A percentile compares a stretch with the other conserved stretches of the same genome.
Evolutionary conservation across 2,888 invertebrate genomes (phyloP).

Genomic region (Adineta ricciae): DNA sequence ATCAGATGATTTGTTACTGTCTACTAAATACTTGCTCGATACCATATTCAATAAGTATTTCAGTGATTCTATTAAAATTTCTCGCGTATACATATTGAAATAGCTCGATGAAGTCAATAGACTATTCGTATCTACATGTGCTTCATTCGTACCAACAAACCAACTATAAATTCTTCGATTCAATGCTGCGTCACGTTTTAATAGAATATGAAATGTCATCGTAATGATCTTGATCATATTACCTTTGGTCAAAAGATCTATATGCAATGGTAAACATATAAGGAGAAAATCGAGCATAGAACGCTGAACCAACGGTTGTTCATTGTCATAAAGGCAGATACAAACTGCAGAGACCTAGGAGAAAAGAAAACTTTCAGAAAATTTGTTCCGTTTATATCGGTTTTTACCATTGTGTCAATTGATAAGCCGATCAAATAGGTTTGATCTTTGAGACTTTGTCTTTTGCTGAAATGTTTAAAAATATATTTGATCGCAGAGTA

Average conservation of each 20-base stretch:
- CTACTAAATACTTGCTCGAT: not conserved
- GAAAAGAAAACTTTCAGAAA: too few relatives aligned
- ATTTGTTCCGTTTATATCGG: too few relatives aligned
- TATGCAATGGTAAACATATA: slow-evolving; percentile 72
- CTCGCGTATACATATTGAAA: not conserved
- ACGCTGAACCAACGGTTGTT: slow-evolving; percentile 70
- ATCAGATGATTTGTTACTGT: not conserved
- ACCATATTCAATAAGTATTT: not conserved
- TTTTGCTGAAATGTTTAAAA: slow-evolving; percentile 67
- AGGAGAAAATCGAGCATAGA: slow-evolving; percentile 71
- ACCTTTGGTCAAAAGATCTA: slow-evolving; percentile 57
- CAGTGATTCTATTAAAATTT: not conserved
- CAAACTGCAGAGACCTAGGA: slow-evolving; percentile 57
- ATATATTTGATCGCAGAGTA: slow-evolving; percentile 71
- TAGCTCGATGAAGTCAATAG: not conserved
- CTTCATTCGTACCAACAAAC: slow-evolving; percentile 60
- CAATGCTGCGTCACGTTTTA: slow-evolving; percentile 76
- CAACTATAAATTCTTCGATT: slow-evolving; percentile 74
- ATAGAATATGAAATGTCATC: slow-evolving; percentile 61
- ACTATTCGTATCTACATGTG: not conserved
- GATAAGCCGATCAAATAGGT: slow-evolving; percentile 57
- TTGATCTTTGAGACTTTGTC: slow-evolving; percentile 66
- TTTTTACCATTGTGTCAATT: slow-evolving; percentile 69
- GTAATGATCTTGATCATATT: slow-evolving; percentile 66
- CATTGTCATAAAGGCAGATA: slow-evolving; percentile 64